These are phyloP conservation scores for Sandelia bainsii DNA, from an alignment of 2,797 vertebrate species.

Conservation along the genomic window DNA sequence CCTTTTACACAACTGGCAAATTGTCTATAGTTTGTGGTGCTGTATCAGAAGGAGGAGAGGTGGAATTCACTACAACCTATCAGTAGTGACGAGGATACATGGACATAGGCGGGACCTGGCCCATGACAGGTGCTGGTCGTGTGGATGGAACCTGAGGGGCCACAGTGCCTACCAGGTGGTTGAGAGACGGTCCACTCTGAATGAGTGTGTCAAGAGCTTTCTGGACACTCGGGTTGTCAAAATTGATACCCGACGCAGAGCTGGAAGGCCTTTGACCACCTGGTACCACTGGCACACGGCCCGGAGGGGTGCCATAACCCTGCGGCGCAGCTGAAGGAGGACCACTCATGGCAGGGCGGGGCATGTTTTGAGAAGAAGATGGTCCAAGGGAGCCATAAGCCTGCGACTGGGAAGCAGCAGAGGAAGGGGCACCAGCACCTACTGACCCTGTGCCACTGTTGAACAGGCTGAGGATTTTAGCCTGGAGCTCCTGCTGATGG, in stretches of 20 bases:
- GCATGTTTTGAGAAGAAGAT: slow-evolving; percentile 73
- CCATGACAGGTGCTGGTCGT: slow-evolving; percentile 77
- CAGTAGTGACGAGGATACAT: slow-evolving; percentile 93
- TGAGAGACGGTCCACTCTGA: slow-evolving; percentile 95
- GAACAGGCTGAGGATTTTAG: slow-evolving; percentile 98
- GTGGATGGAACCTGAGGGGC: slow-evolving; percentile 59
- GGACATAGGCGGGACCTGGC: slow-evolving; percentile 83
- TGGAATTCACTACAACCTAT: slow-evolving; percentile 13
- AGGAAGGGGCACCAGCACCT: background rate
- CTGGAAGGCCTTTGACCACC: slow-evolving; percentile 81
- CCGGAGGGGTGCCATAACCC: slow-evolving; percentile 81
- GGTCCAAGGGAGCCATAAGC: slow-evolving; percentile 71
- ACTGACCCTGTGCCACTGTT: slow-evolving; percentile 85
- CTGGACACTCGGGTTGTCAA: slow-evolving; percentile 98
- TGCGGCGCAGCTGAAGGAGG: slow-evolving; percentile 50
- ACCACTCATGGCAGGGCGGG: slow-evolving; percentile 61
- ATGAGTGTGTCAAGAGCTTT: slow-evolving; percentile 98
- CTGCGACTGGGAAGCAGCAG: slow-evolving; percentile 52
- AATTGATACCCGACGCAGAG: slow-evolving; percentile 91
- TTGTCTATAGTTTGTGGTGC: slow-evolving; percentile 25
- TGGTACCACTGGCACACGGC: slow-evolving; percentile 80
- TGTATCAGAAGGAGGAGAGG: background rate
- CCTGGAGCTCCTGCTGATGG: slow-evolving; percentile 95
- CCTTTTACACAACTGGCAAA: slow-evolving; percentile 46
- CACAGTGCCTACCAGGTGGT: slow-evolving; percentile 89